Conservation (phyloP, 1,140 invertebrate genomes). For the Trichonephila clavata region DNA sequence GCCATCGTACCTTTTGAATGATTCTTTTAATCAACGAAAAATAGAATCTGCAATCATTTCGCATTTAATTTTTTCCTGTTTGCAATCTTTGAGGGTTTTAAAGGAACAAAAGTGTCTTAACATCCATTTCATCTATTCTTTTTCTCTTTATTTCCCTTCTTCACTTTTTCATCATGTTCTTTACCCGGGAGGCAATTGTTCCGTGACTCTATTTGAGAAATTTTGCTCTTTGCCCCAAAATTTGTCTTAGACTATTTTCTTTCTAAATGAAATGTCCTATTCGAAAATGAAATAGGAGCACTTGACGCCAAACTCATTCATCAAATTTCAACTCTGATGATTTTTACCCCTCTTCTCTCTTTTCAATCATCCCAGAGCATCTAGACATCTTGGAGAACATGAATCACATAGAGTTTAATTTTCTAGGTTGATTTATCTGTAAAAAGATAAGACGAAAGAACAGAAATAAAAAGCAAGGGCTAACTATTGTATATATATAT, state of each 20-base stretch:
- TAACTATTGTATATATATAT: conserved; percentile 21
- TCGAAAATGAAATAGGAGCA: conserved; percentile 73
- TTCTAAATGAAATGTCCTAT: conserved; percentile 75
- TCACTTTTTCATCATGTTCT: conserved; percentile 69
- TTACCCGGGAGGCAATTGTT: conserved; percentile 55
- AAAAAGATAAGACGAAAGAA: conserved; percentile 32
- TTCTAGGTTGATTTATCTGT: conserved; percentile 48
- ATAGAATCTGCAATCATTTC: conserved; percentile 58
- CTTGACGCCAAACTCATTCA: conserved; percentile 62
- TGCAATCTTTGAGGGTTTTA: conserved; percentile 28
- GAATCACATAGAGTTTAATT: conserved; percentile 54
- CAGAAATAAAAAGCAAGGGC: neutral
- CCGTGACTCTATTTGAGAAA: conserved; percentile 73
- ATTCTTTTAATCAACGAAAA: conserved; percentile 55
- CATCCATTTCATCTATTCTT: conserved; percentile 62
- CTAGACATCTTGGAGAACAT: conserved; percentile 45
- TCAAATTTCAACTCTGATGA: conserved; percentile 68
- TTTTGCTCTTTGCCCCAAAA: conserved; percentile 68
- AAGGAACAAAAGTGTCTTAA: conserved; percentile 55
- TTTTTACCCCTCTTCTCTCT: conserved; percentile 43
- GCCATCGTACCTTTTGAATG: conserved; percentile 9
- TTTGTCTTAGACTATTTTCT: conserved; percentile 59
- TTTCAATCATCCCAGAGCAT: neutral
- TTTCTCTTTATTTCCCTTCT: conserved; percentile 38
- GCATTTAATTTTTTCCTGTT: conserved; percentile 45